phyloP scores from a whole-genome alignment of 2,797 vertebrate species.

The Typhlichthys subterraneus region DNA sequence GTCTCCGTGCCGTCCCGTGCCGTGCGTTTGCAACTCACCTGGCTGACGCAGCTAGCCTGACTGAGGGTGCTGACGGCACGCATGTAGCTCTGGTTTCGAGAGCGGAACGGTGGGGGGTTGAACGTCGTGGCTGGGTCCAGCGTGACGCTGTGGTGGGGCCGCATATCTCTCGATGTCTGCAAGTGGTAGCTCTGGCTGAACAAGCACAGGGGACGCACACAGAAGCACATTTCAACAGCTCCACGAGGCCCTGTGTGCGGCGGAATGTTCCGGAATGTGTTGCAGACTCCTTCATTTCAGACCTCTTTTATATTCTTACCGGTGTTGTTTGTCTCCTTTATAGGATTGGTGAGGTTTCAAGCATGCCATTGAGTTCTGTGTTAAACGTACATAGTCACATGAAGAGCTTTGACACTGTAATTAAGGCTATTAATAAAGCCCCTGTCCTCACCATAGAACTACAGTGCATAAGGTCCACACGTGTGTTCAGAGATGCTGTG shows the following conservation, averaged over 20 bases:
- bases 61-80: conserved; percentile 98
- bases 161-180: conserved; percentile 91
- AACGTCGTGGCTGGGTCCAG: conserved; percentile 92
- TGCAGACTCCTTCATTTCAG: too few species aligned
- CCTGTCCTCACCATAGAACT: too few species aligned
- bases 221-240: conserved; percentile 47
- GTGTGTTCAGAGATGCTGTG: too few species aligned
- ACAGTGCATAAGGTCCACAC: too few species aligned
- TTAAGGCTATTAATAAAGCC: too few species aligned
- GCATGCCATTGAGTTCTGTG: too few species aligned
- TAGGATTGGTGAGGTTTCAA: too few species aligned
- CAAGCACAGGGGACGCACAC: conserved; percentile 52
- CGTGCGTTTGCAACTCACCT: conserved; percentile 82
- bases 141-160: conserved; percentile 86
- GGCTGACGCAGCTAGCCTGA: conserved; percentile 99
- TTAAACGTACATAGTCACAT: too few species aligned
- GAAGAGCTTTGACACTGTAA: too few species aligned
- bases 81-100: conserved; percentile 99
- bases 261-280: neutral
- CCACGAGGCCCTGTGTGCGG: conserved; percentile 18
- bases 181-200: conserved; percentile 96
- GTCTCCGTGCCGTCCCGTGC: conserved; percentile 29
- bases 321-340: too few species aligned
- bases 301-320: too few species aligned
- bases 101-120: conserved; percentile 96